A percentile compares a stretch with the other conserved stretches of the same genome.
Evolutionary conservation across 2,888 invertebrate species (phyloP).

Genomic region (Sicus ferrugineus): DNA sequence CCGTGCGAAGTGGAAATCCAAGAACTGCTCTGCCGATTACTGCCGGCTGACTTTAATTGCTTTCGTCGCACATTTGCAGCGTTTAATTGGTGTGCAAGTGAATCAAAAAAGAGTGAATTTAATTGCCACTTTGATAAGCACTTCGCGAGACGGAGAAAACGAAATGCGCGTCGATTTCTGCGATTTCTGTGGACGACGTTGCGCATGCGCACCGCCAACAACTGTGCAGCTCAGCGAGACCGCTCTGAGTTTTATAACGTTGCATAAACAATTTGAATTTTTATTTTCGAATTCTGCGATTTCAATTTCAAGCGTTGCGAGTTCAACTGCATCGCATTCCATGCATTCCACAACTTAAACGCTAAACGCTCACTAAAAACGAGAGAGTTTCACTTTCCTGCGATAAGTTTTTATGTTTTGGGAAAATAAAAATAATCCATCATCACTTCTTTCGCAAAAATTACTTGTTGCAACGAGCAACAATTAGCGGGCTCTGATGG

Average conservation of each 20-base stretch:
- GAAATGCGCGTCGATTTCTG: neutral
- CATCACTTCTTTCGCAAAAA: neutral
- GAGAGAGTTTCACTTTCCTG: constrained; percentile 24
- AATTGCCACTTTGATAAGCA: neutral
- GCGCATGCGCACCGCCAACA: constrained; percentile 12
- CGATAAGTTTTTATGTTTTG: too few relatives aligned
- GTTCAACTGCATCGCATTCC: neutral
- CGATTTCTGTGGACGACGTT: neutral
- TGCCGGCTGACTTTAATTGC: neutral
- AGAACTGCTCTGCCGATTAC: neutral
- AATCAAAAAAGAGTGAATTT: neutral
- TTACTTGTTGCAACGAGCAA: too few relatives aligned
- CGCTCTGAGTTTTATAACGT: constrained; percentile 16
- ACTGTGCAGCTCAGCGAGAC: constrained; percentile 3
- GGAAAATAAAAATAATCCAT: too few relatives aligned
- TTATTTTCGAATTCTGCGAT: neutral
- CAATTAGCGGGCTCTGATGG: too few relatives aligned
- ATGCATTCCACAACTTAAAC: constrained; percentile 1
- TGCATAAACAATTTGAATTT: neutral
- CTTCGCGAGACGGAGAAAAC: neutral
- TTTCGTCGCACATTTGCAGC: neutral
- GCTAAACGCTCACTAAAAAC: constrained; percentile 18
- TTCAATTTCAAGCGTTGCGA: neutral
- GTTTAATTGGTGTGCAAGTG: neutral
- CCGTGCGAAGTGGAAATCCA: neutral